A percentile compares a stretch with the other conserved stretches of the same genome.
phyloP scores from a whole-genome alignment of 37 sponge, comb jelly and placozoan genomes.

The Lycopodina hypogea region DNA sequence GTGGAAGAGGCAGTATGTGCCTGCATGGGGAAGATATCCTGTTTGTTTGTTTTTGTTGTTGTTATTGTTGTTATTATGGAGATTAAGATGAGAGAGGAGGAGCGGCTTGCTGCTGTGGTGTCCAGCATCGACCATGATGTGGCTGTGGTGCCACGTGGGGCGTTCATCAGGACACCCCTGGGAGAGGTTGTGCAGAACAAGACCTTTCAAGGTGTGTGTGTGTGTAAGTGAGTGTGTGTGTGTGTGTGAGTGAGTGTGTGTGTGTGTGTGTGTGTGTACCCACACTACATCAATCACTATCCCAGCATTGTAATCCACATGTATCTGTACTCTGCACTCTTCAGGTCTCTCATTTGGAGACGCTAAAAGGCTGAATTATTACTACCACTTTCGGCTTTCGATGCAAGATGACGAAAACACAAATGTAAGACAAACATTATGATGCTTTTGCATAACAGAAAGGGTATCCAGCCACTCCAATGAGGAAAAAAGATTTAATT shows the following conservation, averaged over 20 bases:
- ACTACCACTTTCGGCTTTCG: constrained; percentile 68
- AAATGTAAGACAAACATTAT: constrained; percentile 6
- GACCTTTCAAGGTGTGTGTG: constrained; percentile 73
- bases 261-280: not conserved
- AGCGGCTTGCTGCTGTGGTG: constrained; percentile 92
- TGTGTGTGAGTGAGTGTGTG: constrained; percentile 14
- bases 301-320: not conserved
- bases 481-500: not conserved
- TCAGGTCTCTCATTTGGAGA: constrained; percentile 66
- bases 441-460: not conserved
- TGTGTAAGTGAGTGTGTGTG: not conserved
- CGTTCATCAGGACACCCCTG: constrained; percentile 79
- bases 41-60: too few species aligned
- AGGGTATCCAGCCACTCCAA: not conserved
- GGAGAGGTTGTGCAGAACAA: constrained; percentile 72
- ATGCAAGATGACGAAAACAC: constrained; percentile 14
- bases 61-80: too few species aligned
- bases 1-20: too few species aligned
- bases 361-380: constrained; percentile 73
- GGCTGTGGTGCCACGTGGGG: constrained; percentile 85
- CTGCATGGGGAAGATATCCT: too few species aligned
- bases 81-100: constrained; percentile 95
- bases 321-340: not conserved
- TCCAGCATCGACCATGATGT: constrained; percentile 79
- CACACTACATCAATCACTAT: not conserved